Evolutionary conservation across 2,888 invertebrate species (phyloP).

Genomic region (Autographa pulchrina): DNA sequence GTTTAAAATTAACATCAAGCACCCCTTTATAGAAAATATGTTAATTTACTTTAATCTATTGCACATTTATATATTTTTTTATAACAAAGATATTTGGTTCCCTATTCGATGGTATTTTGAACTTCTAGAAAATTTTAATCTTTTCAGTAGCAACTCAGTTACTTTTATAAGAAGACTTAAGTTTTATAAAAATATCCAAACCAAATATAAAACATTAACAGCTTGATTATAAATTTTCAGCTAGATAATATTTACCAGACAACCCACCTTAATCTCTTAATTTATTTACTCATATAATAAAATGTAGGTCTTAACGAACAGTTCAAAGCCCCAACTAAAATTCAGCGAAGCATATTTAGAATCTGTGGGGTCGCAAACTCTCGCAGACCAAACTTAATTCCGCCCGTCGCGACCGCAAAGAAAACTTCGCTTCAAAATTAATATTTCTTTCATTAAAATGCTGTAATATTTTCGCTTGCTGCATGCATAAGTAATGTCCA

Average conservation of each 20-base stretch:
- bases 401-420: slow-evolving; percentile 81
- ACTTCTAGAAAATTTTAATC: too few relatives aligned
- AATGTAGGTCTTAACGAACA: slow-evolving; percentile 63
- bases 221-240: background rate
- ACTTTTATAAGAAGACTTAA: too few relatives aligned
- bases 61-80: too few relatives aligned
- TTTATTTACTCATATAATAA: slow-evolving; percentile 62
- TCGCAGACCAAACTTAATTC: slow-evolving; percentile 78
- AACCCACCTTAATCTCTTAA: slow-evolving; percentile 34
- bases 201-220: background rate
- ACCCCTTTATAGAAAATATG: too few relatives aligned
- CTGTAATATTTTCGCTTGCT: slow-evolving; percentile 90
- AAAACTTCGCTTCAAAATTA: slow-evolving; percentile 88
- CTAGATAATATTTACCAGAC: slow-evolving; percentile 35
- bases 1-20: background rate
- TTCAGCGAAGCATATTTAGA: slow-evolving; percentile 68
- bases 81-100: too few relatives aligned
- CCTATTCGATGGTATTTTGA: too few relatives aligned
- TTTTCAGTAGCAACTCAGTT: too few relatives aligned
- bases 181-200: too few relatives aligned
- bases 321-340: slow-evolving; percentile 62
- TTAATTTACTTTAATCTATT: too few relatives aligned
- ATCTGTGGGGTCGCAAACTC: slow-evolving; percentile 49
- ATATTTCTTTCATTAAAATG: slow-evolving; percentile 90
- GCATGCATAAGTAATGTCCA: slow-evolving; percentile 89